These are phyloP conservation scores for Ovis canadensis DNA, from an alignment of 2,113 vertebrate genomes.

Conservation along the genomic window DNA sequence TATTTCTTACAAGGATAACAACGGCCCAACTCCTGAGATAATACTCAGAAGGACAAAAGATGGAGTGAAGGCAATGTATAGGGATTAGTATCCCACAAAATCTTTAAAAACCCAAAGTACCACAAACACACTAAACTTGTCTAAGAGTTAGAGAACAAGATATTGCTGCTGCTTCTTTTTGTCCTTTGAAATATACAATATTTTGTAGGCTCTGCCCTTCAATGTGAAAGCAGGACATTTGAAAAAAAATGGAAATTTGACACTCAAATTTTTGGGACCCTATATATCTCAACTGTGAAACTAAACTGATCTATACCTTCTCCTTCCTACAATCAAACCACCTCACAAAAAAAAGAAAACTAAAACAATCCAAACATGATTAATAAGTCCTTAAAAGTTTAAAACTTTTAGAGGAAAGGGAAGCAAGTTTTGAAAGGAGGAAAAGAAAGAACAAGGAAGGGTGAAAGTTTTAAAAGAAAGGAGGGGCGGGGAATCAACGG, in stretches of 20 bases:
- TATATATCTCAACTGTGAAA: constrained; percentile 69
- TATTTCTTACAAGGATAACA: constrained; percentile 58
- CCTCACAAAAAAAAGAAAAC: constrained; percentile 56
- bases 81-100: constrained; percentile 74
- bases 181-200: constrained; percentile 61
- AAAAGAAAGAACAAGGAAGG: constrained; percentile 44
- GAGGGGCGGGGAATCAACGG: constrained; percentile 52
- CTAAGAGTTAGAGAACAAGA: constrained; percentile 75
- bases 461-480: background rate
- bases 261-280: constrained; percentile 4
- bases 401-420: constrained; percentile 72
- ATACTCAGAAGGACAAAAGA: constrained; percentile 51
- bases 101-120: constrained; percentile 69
- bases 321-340: constrained; percentile 57
- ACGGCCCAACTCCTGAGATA: constrained; percentile 53
- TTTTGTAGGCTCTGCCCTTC: constrained; percentile 76
- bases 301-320: constrained; percentile 68
- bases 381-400: constrained; percentile 79
- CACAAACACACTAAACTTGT: constrained; percentile 65
- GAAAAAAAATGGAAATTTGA: constrained; percentile 65
- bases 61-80: constrained; percentile 62
- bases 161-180: constrained; percentile 73
- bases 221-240: constrained; percentile 75
- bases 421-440: constrained; percentile 41
- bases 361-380: constrained; percentile 75